phyloP scores from a whole-genome alignment of 1,140 invertebrate genomes.

The Sweltsa coloradensis region DNA sequence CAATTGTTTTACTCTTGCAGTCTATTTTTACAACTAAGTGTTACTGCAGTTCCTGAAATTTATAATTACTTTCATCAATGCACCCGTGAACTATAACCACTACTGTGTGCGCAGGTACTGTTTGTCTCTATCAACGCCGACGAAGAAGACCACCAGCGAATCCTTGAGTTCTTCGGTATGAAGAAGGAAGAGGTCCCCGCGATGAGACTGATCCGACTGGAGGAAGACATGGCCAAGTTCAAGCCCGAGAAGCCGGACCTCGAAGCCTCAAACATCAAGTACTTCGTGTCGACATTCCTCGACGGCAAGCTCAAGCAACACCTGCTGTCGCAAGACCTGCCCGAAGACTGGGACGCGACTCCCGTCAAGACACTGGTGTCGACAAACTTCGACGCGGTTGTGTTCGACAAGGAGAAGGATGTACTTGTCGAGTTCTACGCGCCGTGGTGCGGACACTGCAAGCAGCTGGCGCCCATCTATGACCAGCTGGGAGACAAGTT shows the following conservation, averaged over 20 bases:
- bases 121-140: constrained; percentile 93
- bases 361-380: constrained; percentile 92
- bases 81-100: too few species aligned
- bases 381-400: constrained; percentile 93
- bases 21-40: too few species aligned
- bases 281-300: constrained; percentile 79
- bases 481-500: constrained; percentile 79
- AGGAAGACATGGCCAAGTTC: constrained; percentile 98
- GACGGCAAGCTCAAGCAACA: constrained; percentile 91
- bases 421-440: constrained; percentile 99
- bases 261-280: constrained; percentile 56
- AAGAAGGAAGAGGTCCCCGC: constrained; percentile 84
- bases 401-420: constrained; percentile 74
- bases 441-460: constrained; percentile 96
- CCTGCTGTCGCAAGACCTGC: constrained; percentile 84
- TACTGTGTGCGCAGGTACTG: constrained; percentile 52
- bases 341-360: constrained; percentile 93
- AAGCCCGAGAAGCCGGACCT: constrained; percentile 78
- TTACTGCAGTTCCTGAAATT: too few species aligned
- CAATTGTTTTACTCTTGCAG: too few species aligned
- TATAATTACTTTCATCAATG: too few species aligned
- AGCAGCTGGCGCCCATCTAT: constrained; percentile 92
- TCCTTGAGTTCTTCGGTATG: constrained; percentile 98
- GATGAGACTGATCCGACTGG: constrained; percentile 84
- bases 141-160: constrained; percentile 91